A percentile compares a stretch with the other conserved stretches of the same genome.
Conservation (phyloP, 2,797 vertebrate genomes). For the Buceros bicornis region DNA sequence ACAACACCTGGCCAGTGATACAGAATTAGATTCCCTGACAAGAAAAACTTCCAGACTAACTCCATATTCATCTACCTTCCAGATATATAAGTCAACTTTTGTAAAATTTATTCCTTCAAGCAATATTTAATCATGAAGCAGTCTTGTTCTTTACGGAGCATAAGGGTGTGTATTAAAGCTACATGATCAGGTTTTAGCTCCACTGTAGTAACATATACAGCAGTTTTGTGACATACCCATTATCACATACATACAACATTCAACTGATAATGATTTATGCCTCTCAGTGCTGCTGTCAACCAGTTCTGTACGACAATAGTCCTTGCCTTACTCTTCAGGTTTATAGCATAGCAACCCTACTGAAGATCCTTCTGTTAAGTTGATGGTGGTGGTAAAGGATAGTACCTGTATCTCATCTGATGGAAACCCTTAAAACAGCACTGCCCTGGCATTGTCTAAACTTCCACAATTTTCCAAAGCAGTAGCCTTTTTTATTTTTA, state of each 20-base stretch:
- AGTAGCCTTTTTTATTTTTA: neutral
- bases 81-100: neutral
- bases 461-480: neutral
- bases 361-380: neutral
- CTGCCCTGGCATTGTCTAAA: neutral
- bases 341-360: neutral
- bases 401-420: neutral
- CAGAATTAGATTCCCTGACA: neutral
- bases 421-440: neutral
- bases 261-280: neutral
- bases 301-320: neutral
- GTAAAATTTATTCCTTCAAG: neutral
- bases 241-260: neutral
- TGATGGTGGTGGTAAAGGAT: neutral
- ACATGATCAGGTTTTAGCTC: neutral
- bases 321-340: neutral
- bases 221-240: neutral
- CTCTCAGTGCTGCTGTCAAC: slow-evolving; percentile 11
- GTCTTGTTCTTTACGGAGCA: neutral
- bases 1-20: neutral
- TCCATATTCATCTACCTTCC: neutral
- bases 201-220: neutral
- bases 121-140: neutral
- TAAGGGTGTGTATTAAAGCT: neutral
- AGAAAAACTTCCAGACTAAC: neutral